Percentiles rank a stretch among this genome's conserved stretches.
phyloP scores from a whole-genome alignment of 2,113 vertebrate genomes.

The Deroptyus accipitrinus region DNA sequence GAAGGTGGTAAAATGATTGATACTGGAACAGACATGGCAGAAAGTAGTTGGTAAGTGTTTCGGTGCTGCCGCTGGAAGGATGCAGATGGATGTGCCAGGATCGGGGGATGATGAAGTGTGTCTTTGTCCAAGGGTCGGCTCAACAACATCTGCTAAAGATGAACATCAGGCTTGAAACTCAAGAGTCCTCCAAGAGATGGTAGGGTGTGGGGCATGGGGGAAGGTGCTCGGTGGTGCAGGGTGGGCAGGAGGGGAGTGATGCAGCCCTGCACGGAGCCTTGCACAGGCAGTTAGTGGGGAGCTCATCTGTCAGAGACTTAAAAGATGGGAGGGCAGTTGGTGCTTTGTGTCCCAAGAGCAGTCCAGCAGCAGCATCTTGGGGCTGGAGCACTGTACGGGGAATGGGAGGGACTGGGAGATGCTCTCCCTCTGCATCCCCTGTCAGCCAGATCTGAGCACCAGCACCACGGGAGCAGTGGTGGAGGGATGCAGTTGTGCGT shows the following conservation, averaged over 20 bases:
- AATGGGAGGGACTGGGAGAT: background rate
- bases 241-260: background rate
- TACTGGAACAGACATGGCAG: background rate
- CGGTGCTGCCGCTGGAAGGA: background rate
- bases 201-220: background rate
- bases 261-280: background rate
- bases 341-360: background rate
- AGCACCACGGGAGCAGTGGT: background rate
- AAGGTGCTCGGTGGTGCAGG: background rate
- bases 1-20: constrained; percentile 44
- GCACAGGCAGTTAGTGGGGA: background rate
- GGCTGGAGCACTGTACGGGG: rapidly evolving
- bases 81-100: background rate
- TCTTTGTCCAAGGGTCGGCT: background rate
- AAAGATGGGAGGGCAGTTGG: background rate
- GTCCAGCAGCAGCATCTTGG: background rate
- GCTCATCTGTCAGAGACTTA: background rate
- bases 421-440: background rate
- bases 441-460: background rate
- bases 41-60: background rate
- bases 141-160: background rate
- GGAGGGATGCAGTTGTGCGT: background rate
- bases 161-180: background rate
- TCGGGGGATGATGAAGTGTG: background rate
- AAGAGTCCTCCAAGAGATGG: background rate